Evolutionary conservation across 2,888 invertebrate genomes (phyloP).

Genomic region (Microctonus aethiopoides): DNA sequence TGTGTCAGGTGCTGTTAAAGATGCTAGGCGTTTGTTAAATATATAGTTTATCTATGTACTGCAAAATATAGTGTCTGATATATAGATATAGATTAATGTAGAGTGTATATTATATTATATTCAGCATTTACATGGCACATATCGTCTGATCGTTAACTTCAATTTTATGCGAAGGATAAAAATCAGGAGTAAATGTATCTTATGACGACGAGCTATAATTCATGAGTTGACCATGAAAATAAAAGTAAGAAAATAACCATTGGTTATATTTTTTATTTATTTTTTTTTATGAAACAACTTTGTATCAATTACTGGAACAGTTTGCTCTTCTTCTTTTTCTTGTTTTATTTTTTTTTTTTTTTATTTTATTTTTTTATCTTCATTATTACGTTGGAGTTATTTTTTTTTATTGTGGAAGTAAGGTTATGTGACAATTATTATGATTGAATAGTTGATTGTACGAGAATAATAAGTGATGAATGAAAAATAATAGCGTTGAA

Average conservation of each 20-base stretch:
- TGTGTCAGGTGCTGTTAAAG: background rate
- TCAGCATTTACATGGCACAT: background rate
- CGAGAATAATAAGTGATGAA: background rate
- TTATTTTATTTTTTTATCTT: background rate
- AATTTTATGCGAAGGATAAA: background rate
- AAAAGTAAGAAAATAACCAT: background rate
- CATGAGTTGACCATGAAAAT: background rate
- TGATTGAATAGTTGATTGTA: background rate
- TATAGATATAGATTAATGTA: background rate
- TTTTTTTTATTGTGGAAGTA: no score
- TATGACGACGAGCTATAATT: background rate
- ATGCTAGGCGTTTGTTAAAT: background rate
- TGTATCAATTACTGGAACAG: background rate
- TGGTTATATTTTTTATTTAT: background rate
- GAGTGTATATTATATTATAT: background rate
- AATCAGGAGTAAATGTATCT: background rate
- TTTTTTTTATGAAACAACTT: background rate
- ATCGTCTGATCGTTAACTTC: slow-evolving; percentile 4
- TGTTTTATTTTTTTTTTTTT: background rate
- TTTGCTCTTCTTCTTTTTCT: background rate
- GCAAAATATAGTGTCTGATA: no score
- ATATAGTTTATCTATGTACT: background rate
- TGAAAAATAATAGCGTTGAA: background rate
- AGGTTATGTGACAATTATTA: no score
- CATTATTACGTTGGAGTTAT: background rate